Evolutionary conservation across 2,888 invertebrate genomes (phyloP).

Genomic region (Danaus chrysippus): DNA sequence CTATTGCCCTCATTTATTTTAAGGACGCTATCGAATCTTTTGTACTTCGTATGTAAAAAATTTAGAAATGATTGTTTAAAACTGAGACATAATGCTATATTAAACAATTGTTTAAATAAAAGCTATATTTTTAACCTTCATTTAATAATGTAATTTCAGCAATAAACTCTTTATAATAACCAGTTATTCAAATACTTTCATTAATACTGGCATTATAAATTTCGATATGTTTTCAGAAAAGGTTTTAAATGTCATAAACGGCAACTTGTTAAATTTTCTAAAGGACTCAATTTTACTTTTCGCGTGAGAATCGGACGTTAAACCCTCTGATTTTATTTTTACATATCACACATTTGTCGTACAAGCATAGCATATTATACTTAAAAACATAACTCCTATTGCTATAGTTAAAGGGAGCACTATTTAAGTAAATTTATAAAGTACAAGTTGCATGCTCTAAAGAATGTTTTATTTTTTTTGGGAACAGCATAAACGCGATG

Average conservation of each 20-base stretch:
- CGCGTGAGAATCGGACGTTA: conserved; percentile 48
- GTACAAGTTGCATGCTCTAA: conserved; percentile 4
- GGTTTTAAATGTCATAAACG: conserved; percentile 31
- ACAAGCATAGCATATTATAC: conserved; percentile 18
- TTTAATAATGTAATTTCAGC: conserved; percentile 15
- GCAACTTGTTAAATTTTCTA: conserved; percentile 29
- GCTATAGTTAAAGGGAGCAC: conserved; percentile 14
- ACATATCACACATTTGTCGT: conserved; percentile 59
- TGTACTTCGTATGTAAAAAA: conserved; percentile 1
- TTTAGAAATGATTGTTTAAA: neutral
- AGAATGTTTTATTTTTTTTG: conserved; percentile 2
- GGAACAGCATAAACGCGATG: conserved; percentile 24
- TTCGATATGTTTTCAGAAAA: conserved; percentile 33
- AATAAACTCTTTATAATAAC: conserved; percentile 23
- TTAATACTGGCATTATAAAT: conserved; percentile 32
- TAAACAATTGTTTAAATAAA: no score
- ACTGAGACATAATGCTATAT: neutral
- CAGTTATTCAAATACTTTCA: conserved; percentile 28
- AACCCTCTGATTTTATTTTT: conserved; percentile 58
- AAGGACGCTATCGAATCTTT: conserved; percentile 35
- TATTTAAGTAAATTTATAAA: conserved; percentile 12
- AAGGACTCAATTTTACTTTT: conserved; percentile 41
- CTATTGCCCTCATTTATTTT: conserved; percentile 45
- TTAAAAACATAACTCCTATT: conserved; percentile 19
- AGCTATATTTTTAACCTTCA: no score